These are phyloP conservation scores for Andinoacara biseriatus DNA, from an alignment of 2,113 vertebrate species.

Conservation along the genomic window DNA sequence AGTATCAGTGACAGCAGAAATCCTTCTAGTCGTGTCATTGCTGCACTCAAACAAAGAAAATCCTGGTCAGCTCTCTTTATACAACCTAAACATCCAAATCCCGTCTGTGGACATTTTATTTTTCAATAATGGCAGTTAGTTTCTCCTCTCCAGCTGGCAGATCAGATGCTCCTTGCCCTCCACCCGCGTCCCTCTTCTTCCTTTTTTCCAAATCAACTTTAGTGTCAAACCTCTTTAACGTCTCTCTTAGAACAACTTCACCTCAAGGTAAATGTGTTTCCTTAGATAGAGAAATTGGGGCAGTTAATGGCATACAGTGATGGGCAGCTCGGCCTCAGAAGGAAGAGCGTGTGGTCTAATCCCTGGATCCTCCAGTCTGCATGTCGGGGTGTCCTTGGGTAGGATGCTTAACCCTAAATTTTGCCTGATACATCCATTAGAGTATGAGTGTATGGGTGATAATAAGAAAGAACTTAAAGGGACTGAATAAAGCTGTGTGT, in stretches of 20 bases:
- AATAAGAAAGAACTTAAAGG: neutral
- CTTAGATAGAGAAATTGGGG: neutral
- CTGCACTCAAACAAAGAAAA: neutral
- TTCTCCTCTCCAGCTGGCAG: neutral
- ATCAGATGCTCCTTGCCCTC: neutral
- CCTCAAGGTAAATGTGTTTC: neutral
- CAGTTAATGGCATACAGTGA: neutral
- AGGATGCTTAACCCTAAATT: neutral
- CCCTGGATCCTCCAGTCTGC: neutral
- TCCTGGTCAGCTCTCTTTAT: neutral
- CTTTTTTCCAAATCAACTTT: neutral
- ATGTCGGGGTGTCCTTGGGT: neutral
- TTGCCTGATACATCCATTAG: neutral
- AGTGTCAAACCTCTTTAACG: neutral
- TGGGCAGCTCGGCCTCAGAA: neutral
- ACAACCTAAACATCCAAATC: neutral
- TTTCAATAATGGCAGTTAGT: neutral
- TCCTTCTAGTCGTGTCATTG: neutral
- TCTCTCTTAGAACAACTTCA: neutral
- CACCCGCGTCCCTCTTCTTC: neutral
- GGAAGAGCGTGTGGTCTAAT: neutral
- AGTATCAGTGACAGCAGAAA: neutral
- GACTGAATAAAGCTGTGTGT: neutral
- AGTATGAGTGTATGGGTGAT: neutral
- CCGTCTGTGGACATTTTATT: neutral